Percentiles rank a stretch among this genome's conserved stretches.
phyloP scores from a whole-genome alignment of 2,113 vertebrate species.

The Glaucomys volans region DNA sequence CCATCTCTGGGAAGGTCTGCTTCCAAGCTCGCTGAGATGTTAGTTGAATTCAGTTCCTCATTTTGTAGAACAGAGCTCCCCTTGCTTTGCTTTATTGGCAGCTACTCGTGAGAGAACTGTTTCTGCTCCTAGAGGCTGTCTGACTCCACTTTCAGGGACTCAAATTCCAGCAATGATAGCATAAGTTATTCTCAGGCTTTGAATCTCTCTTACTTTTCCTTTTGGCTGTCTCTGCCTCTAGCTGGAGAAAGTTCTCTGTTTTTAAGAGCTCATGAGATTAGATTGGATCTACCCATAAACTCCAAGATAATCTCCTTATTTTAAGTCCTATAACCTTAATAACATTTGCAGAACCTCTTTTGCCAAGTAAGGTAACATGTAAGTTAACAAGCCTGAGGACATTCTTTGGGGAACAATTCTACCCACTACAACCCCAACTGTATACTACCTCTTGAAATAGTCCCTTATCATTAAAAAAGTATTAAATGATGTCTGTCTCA shows the following conservation, averaged over 20 bases:
- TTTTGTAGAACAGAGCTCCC: not conserved
- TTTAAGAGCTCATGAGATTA: not conserved
- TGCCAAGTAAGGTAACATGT: not conserved
- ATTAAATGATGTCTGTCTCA: too few relatives aligned
- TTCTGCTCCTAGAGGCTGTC: not conserved
- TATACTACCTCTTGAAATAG: not conserved
- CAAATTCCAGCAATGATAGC: not conserved
- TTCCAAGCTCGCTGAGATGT: not conserved
- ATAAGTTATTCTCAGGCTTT: not conserved
- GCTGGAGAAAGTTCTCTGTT: not conserved
- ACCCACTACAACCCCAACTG: not conserved
- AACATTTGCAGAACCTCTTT: not conserved
- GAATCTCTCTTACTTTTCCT: not conserved
- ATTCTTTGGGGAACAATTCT: not conserved
- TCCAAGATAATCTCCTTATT: not conserved
- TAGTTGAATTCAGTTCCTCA: not conserved
- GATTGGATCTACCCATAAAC: not conserved
- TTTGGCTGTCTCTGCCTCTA: not conserved
- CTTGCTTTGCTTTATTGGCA: not conserved
- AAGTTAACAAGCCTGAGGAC: not conserved
- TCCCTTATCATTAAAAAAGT: not conserved
- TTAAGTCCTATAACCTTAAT: conserved; percentile 9
- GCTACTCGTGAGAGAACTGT: rapidly evolving
- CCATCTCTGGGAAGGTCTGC: not conserved
- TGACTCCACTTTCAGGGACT: not conserved